A percentile compares a stretch with the other conserved stretches of the same genome.
Conservation (phyloP, 2,888 invertebrate species). For the Diachrysia chrysitis region DNA sequence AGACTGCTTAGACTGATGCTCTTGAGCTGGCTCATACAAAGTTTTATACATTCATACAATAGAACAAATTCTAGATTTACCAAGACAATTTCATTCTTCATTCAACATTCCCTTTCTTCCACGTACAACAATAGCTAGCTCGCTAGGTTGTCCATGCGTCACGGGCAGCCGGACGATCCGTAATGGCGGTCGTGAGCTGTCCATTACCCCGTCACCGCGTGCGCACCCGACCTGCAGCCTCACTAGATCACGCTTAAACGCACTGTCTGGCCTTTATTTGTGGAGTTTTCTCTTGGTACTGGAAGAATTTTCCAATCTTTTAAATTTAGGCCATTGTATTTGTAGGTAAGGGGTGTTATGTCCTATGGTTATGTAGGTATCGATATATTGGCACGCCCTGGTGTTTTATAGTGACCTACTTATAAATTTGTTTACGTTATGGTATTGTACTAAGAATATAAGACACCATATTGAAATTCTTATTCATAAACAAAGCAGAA, state of each 20-base stretch:
- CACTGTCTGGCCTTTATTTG: slow-evolving; percentile 36
- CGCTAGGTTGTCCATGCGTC: slow-evolving; percentile 30
- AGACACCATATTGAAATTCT: neutral
- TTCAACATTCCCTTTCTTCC: neutral
- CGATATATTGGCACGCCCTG: neutral
- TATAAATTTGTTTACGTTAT: neutral
- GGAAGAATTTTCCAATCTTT: neutral
- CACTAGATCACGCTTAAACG: slow-evolving; percentile 58
- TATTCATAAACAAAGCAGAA: neutral
- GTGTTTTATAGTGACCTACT: neutral
- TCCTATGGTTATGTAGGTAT: no score
- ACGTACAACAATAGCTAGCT: neutral
- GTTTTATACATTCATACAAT: no score
- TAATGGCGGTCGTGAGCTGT: slow-evolving; percentile 78
- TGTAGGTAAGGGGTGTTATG: neutral
- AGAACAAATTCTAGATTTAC: neutral
- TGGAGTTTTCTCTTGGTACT: neutral
- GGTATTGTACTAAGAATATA: neutral
- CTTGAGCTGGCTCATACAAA: no score
- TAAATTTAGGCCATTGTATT: neutral
- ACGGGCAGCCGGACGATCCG: slow-evolving; percentile 59
- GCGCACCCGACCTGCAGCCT: slow-evolving; percentile 72
- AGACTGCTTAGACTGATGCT: no score
- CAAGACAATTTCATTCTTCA: neutral
- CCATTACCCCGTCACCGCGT: slow-evolving; percentile 76